Conservation (phyloP, 53 echinoderm and acorn worm species). For the Arbacia lixula region DNA sequence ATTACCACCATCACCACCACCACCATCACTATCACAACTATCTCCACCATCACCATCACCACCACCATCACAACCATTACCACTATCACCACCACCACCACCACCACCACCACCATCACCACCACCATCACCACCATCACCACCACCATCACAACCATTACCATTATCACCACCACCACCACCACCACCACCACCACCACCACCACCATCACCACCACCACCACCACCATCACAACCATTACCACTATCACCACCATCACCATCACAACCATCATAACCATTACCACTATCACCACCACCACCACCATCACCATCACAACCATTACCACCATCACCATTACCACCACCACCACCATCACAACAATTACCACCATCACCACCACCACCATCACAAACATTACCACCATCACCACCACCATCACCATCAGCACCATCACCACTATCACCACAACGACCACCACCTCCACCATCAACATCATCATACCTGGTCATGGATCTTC, state of each 20-base stretch:
- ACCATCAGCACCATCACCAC: no score
- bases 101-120: neutral
- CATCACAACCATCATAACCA: neutral
- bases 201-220: neutral
- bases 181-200: slow-evolving; percentile 1
- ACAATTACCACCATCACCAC: neutral
- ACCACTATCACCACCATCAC: neutral
- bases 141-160: neutral
- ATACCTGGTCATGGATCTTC: slow-evolving; percentile 87
- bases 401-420: no score
- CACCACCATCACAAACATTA: slow-evolving; percentile 2
- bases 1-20: neutral
- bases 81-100: slow-evolving; percentile 10
- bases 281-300: neutral
- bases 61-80: neutral
- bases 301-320: neutral
- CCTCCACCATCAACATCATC: neutral
- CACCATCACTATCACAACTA: neutral
- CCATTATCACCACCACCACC: neutral
- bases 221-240: neutral
- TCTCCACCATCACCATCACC: neutral
- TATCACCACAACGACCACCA: neutral
- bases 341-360: slow-evolving; percentile 1
- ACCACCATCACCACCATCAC: slow-evolving; percentile 1
- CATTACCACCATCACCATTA: neutral